These are phyloP conservation scores for Augochlora pura DNA, from an alignment of 1,140 invertebrate genomes.

Conservation along the genomic window DNA sequence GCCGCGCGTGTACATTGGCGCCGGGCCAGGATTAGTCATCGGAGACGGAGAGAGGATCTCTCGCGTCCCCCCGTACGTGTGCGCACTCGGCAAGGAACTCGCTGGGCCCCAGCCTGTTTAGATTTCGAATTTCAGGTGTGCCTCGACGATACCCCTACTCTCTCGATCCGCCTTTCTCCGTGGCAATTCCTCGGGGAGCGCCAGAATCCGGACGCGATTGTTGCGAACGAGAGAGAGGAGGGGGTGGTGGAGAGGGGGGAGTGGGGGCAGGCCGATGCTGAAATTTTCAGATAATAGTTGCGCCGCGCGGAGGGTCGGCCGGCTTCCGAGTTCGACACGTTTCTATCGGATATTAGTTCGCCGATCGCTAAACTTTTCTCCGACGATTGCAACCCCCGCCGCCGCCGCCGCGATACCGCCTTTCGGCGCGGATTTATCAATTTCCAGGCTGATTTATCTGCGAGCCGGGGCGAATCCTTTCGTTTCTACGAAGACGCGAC, in stretches of 20 bases:
- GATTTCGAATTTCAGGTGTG: slow-evolving; percentile 49
- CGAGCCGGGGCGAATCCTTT: no score
- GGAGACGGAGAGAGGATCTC: slow-evolving; percentile 47
- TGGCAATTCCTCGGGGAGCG: background rate
- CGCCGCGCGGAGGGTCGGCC: background rate
- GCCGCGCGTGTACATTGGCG: slow-evolving; percentile 37
- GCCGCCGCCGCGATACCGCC: background rate
- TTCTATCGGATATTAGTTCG: background rate
- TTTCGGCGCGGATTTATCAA: background rate
- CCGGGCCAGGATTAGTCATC: slow-evolving; percentile 60
- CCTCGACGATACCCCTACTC: slow-evolving; percentile 2
- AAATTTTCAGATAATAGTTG: background rate
- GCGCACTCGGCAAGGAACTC: slow-evolving; percentile 39
- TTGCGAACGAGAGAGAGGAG: background rate
- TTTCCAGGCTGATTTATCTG: background rate
- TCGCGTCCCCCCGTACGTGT: slow-evolving; percentile 37
- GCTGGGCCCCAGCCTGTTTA: slow-evolving; percentile 43
- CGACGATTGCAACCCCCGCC: background rate
- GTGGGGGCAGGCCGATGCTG: background rate
- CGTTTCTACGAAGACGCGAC: no score
- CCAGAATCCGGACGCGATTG: background rate
- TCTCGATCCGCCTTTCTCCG: fast-evolving
- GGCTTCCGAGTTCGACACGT: background rate
- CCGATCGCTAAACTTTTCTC: background rate
- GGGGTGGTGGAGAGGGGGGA: no score